These are phyloP conservation scores for Capreolus pygargus DNA, from an alignment of 2,113 vertebrate species.

Conservation along the genomic window DNA sequence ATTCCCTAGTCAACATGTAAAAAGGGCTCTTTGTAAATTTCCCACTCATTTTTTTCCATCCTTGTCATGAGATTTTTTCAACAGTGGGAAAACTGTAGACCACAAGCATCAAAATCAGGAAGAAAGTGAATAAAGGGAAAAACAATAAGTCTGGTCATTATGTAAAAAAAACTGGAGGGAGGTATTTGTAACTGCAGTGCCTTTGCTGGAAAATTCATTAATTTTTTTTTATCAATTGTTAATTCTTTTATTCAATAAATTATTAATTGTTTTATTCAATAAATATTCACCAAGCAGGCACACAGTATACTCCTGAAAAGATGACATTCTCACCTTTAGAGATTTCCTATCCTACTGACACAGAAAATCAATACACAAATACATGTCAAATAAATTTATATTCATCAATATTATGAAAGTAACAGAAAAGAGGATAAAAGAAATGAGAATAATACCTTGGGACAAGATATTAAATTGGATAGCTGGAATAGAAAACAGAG, in stretches of 20 bases:
- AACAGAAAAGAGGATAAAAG: constrained; percentile 5
- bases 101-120: constrained; percentile 13
- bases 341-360: background rate
- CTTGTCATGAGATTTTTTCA: background rate
- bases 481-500: constrained; percentile 33
- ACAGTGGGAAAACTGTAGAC: background rate
- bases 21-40: constrained; percentile 54
- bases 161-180: background rate
- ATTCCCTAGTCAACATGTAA: constrained; percentile 47
- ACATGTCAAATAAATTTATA: constrained; percentile 7
- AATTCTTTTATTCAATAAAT: background rate
- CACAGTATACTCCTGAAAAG: background rate
- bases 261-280: background rate
- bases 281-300: background rate
- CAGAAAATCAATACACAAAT: constrained; percentile 32
- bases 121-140: background rate
- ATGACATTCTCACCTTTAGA: background rate
- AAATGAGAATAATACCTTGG: constrained; percentile 10
- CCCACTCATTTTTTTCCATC: constrained; percentile 23
- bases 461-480: background rate
- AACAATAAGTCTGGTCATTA: background rate
- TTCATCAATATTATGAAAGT: constrained; percentile 41
- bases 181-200: background rate
- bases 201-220: background rate
- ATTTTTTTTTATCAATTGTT: background rate